Evolutionary conservation across 2,888 invertebrate genomes (phyloP).

Genomic region (Drosophila barbarae): DNA sequence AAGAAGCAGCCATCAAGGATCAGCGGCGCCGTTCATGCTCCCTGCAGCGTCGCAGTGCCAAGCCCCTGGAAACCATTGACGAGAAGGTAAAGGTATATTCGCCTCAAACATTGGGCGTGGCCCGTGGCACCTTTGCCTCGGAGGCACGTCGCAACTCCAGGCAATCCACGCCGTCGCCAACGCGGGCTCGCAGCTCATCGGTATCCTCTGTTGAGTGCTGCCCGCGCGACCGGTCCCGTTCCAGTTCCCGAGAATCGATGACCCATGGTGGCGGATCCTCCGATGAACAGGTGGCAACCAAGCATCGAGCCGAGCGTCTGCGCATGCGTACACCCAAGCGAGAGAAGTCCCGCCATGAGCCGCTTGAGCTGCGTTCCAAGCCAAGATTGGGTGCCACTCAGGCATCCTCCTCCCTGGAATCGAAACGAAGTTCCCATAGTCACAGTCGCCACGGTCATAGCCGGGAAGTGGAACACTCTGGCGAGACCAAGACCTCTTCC

Average conservation of each 20-base stretch:
- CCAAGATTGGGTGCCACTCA: constrained; percentile 37
- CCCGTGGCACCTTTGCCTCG: constrained; percentile 70
- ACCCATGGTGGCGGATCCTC: constrained; percentile 70
- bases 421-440: constrained; percentile 58
- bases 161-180: constrained; percentile 65
- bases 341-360: constrained; percentile 56
- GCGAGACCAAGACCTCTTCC: constrained; percentile 52
- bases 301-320: constrained; percentile 64
- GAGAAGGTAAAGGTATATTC: constrained; percentile 74
- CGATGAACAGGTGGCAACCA: constrained; percentile 61
- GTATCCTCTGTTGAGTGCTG: constrained; percentile 77
- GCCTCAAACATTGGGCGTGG: constrained; percentile 57
- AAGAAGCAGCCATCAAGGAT: constrained; percentile 80
- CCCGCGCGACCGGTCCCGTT: constrained; percentile 76
- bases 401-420: constrained; percentile 40
- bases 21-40: constrained; percentile 76
- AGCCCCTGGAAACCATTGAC: constrained; percentile 79
- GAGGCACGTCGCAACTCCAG: constrained; percentile 73
- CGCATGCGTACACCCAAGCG: constrained; percentile 72
- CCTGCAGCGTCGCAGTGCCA: constrained; percentile 72
- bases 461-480: constrained; percentile 48
- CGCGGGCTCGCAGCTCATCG: constrained; percentile 74
- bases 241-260: constrained; percentile 74
- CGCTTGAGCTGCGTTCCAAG: constrained; percentile 39
- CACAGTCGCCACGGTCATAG: constrained; percentile 59